phyloP scores from a whole-genome alignment of 2,113 vertebrate species.

The Delphinus delphis region DNA sequence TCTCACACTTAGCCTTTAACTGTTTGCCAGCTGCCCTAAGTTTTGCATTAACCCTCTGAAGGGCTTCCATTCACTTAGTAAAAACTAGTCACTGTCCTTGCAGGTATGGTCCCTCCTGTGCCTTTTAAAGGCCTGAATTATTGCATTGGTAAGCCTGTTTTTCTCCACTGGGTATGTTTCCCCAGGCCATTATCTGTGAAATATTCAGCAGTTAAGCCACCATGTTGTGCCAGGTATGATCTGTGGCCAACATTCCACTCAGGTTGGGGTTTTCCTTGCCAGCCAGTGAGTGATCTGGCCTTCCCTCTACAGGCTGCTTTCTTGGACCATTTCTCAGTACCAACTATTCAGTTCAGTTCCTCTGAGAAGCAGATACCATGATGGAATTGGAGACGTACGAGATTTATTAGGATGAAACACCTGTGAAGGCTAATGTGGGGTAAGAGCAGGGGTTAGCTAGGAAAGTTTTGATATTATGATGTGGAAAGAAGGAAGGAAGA shows the following conservation, averaged over 20 bases:
- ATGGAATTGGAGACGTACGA: background rate
- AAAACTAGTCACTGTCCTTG: background rate
- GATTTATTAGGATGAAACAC: background rate
- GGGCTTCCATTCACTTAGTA: background rate
- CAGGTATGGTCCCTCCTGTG: background rate
- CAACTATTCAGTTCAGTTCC: background rate
- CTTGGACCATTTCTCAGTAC: background rate
- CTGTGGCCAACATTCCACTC: background rate
- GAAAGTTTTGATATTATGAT: background rate
- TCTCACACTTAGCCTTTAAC: background rate
- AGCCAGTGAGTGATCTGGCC: background rate
- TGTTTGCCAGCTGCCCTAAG: background rate
- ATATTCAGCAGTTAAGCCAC: background rate
- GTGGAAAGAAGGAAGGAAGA: background rate
- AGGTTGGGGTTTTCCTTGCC: background rate
- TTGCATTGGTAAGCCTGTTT: background rate
- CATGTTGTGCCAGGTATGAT: background rate
- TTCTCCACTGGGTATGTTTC: background rate
- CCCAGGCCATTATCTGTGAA: background rate
- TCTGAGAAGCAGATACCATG: background rate
- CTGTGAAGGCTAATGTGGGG: background rate
- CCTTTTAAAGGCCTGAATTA: background rate
- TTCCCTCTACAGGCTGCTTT: background rate
- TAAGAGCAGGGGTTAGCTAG: background rate
- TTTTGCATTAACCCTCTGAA: background rate